Evolutionary conservation across 2,797 vertebrate species (phyloP).

Genomic region (Anniella stebbinsi): DNA sequence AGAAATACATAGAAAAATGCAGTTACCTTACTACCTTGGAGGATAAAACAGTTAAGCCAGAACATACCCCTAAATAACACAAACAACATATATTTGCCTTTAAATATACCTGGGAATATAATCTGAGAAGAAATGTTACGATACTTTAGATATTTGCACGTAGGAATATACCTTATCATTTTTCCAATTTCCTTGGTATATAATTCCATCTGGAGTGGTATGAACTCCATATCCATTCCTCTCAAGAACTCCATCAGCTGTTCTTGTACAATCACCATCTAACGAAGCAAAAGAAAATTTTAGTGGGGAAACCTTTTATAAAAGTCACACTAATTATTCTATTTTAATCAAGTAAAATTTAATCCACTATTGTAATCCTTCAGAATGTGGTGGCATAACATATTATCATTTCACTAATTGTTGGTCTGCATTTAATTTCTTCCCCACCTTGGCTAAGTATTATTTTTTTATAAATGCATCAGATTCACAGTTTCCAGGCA

Average conservation of each 20-base stretch:
- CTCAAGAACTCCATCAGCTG: constrained; percentile 74
- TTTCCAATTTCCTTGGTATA: constrained; percentile 83
- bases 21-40: not conserved
- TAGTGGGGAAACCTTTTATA: not conserved
- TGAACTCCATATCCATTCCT: constrained; percentile 84
- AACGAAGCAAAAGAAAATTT: constrained; percentile 40
- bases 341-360: not conserved
- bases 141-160: not conserved
- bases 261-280: constrained; percentile 83
- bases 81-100: not conserved
- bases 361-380: not conserved
- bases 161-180: constrained; percentile 82
- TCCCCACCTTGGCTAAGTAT: not conserved
- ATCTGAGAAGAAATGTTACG: not conserved
- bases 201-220: constrained; percentile 76
- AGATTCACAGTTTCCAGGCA: not conserved
- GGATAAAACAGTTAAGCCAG: not conserved
- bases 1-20: no score
- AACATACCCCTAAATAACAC: not conserved
- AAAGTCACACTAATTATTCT: not conserved
- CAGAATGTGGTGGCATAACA: not conserved
- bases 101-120: not conserved
- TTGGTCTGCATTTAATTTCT: not conserved
- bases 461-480: not conserved
- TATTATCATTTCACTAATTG: not conserved